A percentile compares a stretch with the other conserved stretches of the same genome.
Conservation (phyloP, 1,140 invertebrate species). For the Drosophila serrata region DNA sequence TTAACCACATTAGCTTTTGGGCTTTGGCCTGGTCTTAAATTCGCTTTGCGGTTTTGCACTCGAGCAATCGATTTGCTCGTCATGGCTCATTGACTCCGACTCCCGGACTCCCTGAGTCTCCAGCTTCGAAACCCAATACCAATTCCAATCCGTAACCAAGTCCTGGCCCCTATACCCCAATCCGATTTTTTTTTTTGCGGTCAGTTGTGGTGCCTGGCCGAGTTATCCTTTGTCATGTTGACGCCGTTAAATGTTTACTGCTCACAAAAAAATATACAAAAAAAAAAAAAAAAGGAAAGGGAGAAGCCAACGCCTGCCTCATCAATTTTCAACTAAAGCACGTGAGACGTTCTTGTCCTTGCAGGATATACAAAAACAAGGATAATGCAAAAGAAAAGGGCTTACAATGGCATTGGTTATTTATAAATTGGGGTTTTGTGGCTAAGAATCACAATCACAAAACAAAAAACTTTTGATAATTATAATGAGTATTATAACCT, state of each 20-base stretch:
- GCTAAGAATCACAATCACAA: background rate
- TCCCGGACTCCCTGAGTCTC: background rate
- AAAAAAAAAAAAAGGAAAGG: background rate
- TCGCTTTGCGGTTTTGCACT: conserved; percentile 67
- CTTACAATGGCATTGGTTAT: background rate
- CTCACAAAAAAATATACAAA: conserved; percentile 14
- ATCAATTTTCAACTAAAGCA: conserved; percentile 62
- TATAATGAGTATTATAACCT: background rate
- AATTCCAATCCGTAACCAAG: background rate
- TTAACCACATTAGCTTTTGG: conserved; percentile 49
- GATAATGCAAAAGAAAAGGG: background rate
- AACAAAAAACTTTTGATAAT: background rate
- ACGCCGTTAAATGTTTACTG: conserved; percentile 70
- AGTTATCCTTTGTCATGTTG: conserved; percentile 64
- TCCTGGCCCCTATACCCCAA: background rate
- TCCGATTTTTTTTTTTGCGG: conserved; percentile 26
- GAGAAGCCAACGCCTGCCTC: conserved; percentile 34
- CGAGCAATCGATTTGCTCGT: conserved; percentile 74
- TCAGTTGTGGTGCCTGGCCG: conserved; percentile 15
- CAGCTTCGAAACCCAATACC: background rate
- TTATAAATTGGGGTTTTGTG: conserved; percentile 2
- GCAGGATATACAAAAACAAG: background rate
- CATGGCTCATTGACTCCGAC: conserved; percentile 73
- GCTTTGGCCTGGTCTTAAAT: conserved; percentile 45
- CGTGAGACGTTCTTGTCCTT: conserved; percentile 20